Evolutionary conservation across 2,113 vertebrate species (phyloP), one percentile per base, ranked within the genome.

Genomic region (Oceanites oceanicus): DNA sequence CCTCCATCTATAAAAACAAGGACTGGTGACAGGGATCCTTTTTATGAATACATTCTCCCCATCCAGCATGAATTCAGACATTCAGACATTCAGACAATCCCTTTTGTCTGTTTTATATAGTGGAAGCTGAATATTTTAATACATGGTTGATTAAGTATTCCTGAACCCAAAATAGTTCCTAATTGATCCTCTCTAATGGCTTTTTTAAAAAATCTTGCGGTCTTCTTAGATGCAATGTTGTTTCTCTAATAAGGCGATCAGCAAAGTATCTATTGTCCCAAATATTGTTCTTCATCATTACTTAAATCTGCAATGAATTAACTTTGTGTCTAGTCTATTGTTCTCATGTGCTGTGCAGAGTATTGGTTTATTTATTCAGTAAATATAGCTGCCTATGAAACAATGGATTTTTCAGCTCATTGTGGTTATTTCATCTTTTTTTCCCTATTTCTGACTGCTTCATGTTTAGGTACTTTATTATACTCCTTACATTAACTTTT

Each of bases 131-230:
- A 58, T 22, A 4, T 79, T 45, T 61, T 62, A 86, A 68, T 65
- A 9, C 5, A 7, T 16, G 5, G 2, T 8, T 0, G 0, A 15
- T 70, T 79, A 86, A 18, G 6, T 49, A 62, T 83, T 75, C 18
- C 29, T 75, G 9, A 82, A 78, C 3, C 6, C 14, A 29, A 79
- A 81, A 40, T 63, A 17, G 4, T 50, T 70, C n/a, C n/a, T n/a
- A n/a, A n/a, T 71, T 89, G 3, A 50, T 87, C 9, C 11, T 52
- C 23, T 23, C 16, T 62, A 42, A 44, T 36, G 9, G 5, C 17
- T 78, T 82, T 77, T 6, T 40, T 22, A n/a, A 20, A 78, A 83
- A 30, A 11, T 44, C 32, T 92, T 49, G 8, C 9, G 14, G 8
- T 52, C 4, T 20, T 70, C n/a, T 71, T 15, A 27, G 2, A 22